Conservation (phyloP, 2,888 invertebrate species). For the Calephelis perditalis region DNA sequence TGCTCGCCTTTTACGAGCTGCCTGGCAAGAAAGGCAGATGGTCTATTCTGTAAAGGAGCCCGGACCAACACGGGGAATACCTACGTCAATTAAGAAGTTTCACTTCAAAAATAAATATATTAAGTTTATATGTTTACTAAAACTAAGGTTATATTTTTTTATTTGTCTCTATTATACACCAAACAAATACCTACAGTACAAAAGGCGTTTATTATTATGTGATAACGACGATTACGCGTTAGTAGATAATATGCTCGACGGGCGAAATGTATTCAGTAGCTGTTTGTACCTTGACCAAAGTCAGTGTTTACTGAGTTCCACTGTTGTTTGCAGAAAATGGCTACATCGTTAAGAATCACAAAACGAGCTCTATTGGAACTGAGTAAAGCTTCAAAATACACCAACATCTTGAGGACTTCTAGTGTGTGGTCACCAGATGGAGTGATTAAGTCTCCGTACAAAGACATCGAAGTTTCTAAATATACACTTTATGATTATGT, state of each 20-base stretch:
- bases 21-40: too few relatives aligned
- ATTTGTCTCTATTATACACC: too few relatives aligned
- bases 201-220: slow-evolving; percentile 1
- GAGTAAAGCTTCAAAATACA: slow-evolving; percentile 2
- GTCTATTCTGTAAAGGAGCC: too few relatives aligned
- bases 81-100: too few relatives aligned
- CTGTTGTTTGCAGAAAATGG: neutral
- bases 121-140: too few relatives aligned
- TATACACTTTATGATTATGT: slow-evolving; percentile 77
- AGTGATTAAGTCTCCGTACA: slow-evolving; percentile 66
- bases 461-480: slow-evolving; percentile 66
- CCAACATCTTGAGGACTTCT: slow-evolving; percentile 19
- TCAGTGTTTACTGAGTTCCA: neutral
- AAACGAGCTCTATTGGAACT: neutral
- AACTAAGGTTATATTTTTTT: too few relatives aligned
- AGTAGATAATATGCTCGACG: neutral
- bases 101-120: too few relatives aligned
- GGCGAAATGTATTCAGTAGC: neutral
- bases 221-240: neutral
- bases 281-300: neutral
- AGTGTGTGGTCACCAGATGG: slow-evolving; percentile 49
- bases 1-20: too few relatives aligned
- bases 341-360: neutral
- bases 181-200: too few relatives aligned
- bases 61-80: too few relatives aligned